phyloP scores from a whole-genome alignment of 2,888 invertebrate genomes.

The Calameuta pallipes region DNA sequence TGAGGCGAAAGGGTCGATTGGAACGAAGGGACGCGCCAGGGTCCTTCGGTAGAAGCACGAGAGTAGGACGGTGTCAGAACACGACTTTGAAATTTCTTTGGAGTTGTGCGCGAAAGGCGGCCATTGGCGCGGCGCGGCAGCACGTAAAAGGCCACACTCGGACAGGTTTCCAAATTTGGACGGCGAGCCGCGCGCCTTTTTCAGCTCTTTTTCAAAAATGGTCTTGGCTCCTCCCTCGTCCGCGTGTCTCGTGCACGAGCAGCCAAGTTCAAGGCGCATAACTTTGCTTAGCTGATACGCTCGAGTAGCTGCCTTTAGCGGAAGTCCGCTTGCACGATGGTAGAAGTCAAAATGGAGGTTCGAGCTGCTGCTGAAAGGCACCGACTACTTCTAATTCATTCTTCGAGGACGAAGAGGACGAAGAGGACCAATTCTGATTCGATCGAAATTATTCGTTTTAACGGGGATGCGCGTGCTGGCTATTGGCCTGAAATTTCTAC shows the following conservation, averaged over 20 bases:
- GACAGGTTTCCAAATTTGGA: conserved; percentile 62
- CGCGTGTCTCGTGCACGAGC: conserved; percentile 22
- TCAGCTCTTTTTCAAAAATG: conserved; percentile 17
- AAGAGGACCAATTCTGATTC: no score
- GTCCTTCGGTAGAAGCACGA: no score
- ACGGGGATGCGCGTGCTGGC: neutral
- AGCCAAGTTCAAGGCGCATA: conserved; percentile 54
- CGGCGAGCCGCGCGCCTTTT: conserved; percentile 30
- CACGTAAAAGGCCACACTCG: conserved; percentile 51
- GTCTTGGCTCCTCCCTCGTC: conserved; percentile 41
- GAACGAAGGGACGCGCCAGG: rapidly evolving
- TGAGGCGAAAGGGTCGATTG: neutral
- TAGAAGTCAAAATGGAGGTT: neutral
- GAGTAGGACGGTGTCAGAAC: conserved; percentile 27
- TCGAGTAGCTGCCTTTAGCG: conserved; percentile 1
- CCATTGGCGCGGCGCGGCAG: conserved; percentile 47
- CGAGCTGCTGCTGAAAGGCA: no score
- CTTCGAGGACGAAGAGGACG: no score
- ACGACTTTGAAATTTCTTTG: conserved; percentile 41
- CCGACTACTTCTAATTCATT: no score
- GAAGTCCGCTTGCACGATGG: neutral
- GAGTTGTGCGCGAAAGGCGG: conserved; percentile 54
- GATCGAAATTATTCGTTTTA: no score
- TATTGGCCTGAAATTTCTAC: neutral
- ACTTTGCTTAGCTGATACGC: conserved; percentile 28